Evolutionary conservation across 2,113 vertebrate genomes (phyloP).

Genomic region (Sarotherodon lohbergeri): DNA sequence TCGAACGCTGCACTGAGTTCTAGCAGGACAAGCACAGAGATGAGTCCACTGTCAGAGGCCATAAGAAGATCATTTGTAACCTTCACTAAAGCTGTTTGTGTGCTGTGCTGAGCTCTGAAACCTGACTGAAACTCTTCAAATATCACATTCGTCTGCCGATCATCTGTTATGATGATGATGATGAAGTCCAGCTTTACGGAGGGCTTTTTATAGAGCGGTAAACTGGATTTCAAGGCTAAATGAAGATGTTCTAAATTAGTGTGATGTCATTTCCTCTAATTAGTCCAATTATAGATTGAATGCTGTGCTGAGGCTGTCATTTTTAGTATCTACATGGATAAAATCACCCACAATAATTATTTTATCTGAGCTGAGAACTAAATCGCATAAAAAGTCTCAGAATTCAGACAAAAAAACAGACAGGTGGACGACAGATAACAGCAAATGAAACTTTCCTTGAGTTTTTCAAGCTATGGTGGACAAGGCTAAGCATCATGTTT

Average conservation of each 20-base stretch:
- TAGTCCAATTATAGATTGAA: neutral
- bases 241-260: neutral
- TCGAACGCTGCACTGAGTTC: too few species aligned
- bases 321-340: neutral
- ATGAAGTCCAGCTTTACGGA: neutral
- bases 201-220: accelerated
- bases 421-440: neutral
- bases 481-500: neutral
- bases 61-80: too few species aligned
- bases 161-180: too few species aligned
- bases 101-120: too few species aligned
- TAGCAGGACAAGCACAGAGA: too few species aligned
- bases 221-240: neutral
- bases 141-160: too few species aligned
- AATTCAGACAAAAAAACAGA: neutral
- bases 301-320: accelerated
- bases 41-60: too few species aligned
- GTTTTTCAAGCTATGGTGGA: neutral
- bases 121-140: too few species aligned
- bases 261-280: neutral
- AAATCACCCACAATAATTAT: neutral
- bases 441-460: neutral
- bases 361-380: neutral
- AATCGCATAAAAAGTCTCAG: neutral
- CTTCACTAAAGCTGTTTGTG: too few species aligned